A percentile compares a stretch with the other conserved stretches of the same genome.
Evolutionary conservation across 2,888 invertebrate genomes (phyloP).

Genomic region (Ditula angustiorana): DNA sequence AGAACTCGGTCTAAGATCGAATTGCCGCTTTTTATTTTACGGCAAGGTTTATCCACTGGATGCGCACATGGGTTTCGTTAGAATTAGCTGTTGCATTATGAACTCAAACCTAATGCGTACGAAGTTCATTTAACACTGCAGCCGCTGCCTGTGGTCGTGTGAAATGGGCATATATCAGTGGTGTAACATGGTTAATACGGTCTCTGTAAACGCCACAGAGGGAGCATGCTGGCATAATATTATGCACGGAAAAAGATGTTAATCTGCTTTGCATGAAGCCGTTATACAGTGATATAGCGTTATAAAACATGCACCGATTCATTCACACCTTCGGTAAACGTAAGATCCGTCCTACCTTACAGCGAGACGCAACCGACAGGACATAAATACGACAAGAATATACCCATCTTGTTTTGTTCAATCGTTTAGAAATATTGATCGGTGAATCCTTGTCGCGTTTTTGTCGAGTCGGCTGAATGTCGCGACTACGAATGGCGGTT

Average conservation of each 20-base stretch:
- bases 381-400: too few relatives aligned
- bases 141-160: neutral
- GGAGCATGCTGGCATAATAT: conserved; percentile 5
- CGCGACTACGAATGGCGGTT: too few relatives aligned
- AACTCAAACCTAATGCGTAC: neutral
- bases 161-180: neutral
- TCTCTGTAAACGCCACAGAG: conserved; percentile 15
- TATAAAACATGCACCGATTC: too few relatives aligned
- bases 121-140: neutral
- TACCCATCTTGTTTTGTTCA: too few relatives aligned
- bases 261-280: too few relatives aligned
- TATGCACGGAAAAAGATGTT: neutral
- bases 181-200: neutral
- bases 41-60: neutral
- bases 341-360: neutral
- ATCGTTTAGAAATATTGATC: too few relatives aligned
- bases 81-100: neutral
- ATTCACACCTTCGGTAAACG: too few relatives aligned
- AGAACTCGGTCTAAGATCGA: neutral
- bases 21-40: neutral
- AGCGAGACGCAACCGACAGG: too few relatives aligned
- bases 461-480: too few relatives aligned
- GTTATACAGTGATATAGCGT: too few relatives aligned
- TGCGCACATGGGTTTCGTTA: neutral
- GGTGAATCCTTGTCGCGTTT: too few relatives aligned